phyloP scores from a whole-genome alignment of 2,797 vertebrate species.

The Rhadinocentrus ornatus region DNA sequence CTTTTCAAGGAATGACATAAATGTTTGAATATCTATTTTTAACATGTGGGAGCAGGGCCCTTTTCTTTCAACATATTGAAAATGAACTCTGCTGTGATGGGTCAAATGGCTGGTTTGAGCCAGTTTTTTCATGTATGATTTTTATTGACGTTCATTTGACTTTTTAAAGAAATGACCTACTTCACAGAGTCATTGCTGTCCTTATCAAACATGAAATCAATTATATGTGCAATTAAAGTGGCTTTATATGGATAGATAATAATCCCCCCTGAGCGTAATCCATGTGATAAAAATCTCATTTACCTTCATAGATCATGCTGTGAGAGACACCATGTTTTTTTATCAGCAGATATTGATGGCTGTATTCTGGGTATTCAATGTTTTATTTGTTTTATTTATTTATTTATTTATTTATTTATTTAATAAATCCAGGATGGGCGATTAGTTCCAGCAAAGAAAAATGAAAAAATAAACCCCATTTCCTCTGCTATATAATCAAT shows the following conservation, averaged over 20 bases:
- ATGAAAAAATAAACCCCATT: conserved; percentile 22
- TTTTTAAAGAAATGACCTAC: neutral
- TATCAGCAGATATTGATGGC: conserved; percentile 13
- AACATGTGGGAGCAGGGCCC: neutral
- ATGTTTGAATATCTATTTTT: neutral
- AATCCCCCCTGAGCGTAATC: conserved; percentile 39
- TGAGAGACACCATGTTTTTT: conserved; percentile 30
- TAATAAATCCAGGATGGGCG: conserved; percentile 10
- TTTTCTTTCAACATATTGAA: neutral
- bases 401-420: neutral
- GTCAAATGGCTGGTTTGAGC: neutral
- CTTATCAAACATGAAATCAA: conserved; percentile 50
- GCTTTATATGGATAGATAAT: conserved; percentile 31
- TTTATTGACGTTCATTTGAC: neutral
- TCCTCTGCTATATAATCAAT: neutral
- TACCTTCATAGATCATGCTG: conserved; percentile 18
- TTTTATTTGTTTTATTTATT: neutral
- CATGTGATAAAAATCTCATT: conserved; percentile 52
- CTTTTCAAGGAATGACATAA: neutral
- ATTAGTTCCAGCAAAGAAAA: conserved; percentile 26
- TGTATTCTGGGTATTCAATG: conserved; percentile 20
- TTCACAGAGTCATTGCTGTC: neutral
- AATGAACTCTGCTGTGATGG: neutral
- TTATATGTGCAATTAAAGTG: conserved; percentile 52
- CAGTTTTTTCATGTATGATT: neutral